Evolutionary conservation across 2,113 vertebrate species (phyloP), one percentile per base, ranked within the genome.

Genomic region (Bubo bubo): DNA sequence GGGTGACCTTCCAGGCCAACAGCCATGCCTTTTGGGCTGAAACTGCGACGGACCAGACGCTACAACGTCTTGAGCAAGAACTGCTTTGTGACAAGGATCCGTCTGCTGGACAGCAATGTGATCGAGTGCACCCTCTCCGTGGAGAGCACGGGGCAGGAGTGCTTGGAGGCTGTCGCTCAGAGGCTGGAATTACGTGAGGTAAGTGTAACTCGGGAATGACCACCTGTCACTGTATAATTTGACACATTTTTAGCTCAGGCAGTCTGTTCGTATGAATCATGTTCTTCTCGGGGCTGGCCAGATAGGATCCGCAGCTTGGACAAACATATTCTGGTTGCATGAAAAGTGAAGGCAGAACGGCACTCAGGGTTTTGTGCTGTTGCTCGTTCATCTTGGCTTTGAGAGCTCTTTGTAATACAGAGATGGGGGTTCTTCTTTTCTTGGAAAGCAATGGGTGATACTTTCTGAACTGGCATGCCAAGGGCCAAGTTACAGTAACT

Each of bases 21-120:
- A 98, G 97, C 97, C 98, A 99, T 99, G 99, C 99, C 99, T 93
- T 99, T 99, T 88, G 98, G 99, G 88, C 98, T 99, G 95, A 99
- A 99, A 92, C 98, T 99, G 80, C 98, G 99, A 84, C 99, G 99
- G 88, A 99, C 99, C 13, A 97, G 99, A 94, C 99, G 99, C 97
- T 99, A 99, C 98, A 99, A 99, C 0, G 99, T 99, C 95, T 94
- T 99, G 93, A 99, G 99, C 98, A 99, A 99, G 98, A 99, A 99
- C 98, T 99, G 99, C 97, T 99, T 99, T 52, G 99, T 99, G 97
- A 99, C 99, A 1, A 98, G 99, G 79, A 99, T 99, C 93, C 98
- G 98, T 84, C 98, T 99, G 94, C 94, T 99, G 98, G 99, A 99
- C 98, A 98, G 73, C 98, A 99, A 96, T 23, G 98, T 99, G 72